Base-by-base conservation (phyloP, 2,113 vertebrate species). In the Pygoscelis antarcticus region DNA sequence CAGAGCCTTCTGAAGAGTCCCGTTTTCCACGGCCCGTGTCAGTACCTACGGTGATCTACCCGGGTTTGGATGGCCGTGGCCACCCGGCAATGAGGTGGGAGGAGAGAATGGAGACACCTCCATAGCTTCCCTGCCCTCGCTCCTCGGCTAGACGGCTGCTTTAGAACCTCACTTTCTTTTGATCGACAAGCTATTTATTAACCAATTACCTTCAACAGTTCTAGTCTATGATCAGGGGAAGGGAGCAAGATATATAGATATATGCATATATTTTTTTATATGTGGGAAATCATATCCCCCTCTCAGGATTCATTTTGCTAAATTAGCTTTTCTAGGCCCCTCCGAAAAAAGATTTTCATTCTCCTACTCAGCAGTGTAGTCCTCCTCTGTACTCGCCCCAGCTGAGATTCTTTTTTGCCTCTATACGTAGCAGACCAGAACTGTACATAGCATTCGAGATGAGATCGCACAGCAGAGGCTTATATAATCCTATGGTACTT, bases 371-470 rank as follows among this genome's bases (percentile, higher is more conserved):
- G 96, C n/a, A 3, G 87, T 83, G 76, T 64, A 94, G 96, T 94
- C 96, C 96, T 97, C 96, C 95, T 95, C 96, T 97, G 92, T 95
- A 91, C 95, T 97, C 96, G 76, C 96, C 96, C 96, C 96, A 97
- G 96, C 96, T 96, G 82, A 95, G 96, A 91, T 85, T 83, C 95
- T 96, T 96, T 96, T 97, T 90, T 96, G 95, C 96, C 95, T 95
- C 87, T 76, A 55, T 81, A 90, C 42, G 71, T 93, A 91, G 89
- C 96, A 94, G 90, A 72, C 84, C 96, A 96, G 96, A 95, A 92
- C 82, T 38, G 90, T 77, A 96, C 96, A 88, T 55, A 47, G 93
- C 95, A 96, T 95, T 83, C 10, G 3, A 91, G 96, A 97, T 94
- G 92, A 96, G 96, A 83, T 94, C 95, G 88, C 82, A 61, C 92